These are phyloP conservation scores for Ephialtes manifestator DNA, from an alignment of 2,888 invertebrate species.

Conservation along the genomic window DNA sequence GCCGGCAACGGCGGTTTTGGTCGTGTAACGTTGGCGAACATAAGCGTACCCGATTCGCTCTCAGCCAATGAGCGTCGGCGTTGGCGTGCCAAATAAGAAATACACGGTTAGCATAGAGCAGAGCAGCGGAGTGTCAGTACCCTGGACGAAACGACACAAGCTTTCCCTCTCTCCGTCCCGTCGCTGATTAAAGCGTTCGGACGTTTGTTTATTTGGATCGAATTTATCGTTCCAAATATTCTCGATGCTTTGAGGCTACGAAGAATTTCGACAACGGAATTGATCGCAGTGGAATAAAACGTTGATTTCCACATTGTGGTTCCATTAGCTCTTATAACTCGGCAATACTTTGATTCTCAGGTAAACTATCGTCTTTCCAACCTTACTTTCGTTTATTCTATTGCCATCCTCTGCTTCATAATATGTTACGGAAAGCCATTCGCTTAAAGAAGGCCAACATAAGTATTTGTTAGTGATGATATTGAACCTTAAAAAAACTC, in stretches of 20 bases:
- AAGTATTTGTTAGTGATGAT: not conserved
- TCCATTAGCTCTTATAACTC: not conserved
- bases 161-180: constrained; percentile 3
- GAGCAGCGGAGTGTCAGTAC: no score
- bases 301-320: not conserved
- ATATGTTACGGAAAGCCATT: not conserved
- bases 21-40: no score
- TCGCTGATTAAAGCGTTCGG: not conserved
- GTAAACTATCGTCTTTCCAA: constrained; percentile 27
- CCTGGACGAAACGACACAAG: constrained; percentile 10
- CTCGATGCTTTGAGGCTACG: constrained; percentile 16
- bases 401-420: not conserved
- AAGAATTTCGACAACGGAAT: not conserved
- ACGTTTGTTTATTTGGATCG: constrained; percentile 27
- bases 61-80: no score
- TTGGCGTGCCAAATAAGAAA: no score
- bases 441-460: no score
- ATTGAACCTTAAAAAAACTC: no score
- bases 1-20: no score
- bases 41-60: no score
- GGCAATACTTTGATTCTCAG: constrained; percentile 1
- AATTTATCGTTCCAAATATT: not conserved
- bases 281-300: not conserved
- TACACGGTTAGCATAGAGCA: no score
- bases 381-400: constrained; percentile 1